Conservation (phyloP, 2,888 invertebrate species). For the Dilophus febrilis region DNA sequence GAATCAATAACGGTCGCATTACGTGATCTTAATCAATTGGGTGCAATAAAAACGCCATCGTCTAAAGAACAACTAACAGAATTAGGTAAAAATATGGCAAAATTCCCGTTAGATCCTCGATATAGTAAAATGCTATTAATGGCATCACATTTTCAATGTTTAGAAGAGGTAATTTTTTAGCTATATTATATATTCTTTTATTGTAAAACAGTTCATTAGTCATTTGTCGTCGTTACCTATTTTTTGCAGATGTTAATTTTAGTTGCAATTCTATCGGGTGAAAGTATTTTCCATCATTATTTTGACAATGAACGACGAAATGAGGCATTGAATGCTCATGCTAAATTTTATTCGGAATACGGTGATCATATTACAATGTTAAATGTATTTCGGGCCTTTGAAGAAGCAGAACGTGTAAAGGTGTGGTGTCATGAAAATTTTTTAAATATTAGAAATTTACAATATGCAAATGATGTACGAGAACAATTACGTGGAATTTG, state of each 20-base stretch:
- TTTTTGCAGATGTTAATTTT: conserved; percentile 51
- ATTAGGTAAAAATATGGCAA: conserved; percentile 69
- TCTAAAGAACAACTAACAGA: conserved; percentile 50
- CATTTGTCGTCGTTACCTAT: no score
- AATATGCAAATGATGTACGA: conserved; percentile 63
- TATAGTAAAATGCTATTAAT: conserved; percentile 66
- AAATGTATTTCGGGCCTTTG: conserved; percentile 71
- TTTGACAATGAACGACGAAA: conserved; percentile 45
- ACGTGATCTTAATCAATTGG: conserved; percentile 44
- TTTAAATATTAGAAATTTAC: conserved; percentile 64
- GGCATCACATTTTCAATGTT: conserved; percentile 57
- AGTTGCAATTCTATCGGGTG: conserved; percentile 74
- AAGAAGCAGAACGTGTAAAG: conserved; percentile 49
- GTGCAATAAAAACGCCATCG: conserved; percentile 44
- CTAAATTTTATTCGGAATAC: conserved; percentile 66
- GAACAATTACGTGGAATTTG: conserved; percentile 62
- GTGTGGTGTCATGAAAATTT: conserved; percentile 81
- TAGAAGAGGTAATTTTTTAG: conserved; percentile 43
- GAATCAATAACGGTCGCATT: conserved; percentile 51
- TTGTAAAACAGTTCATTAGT: no score
- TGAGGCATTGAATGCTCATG: conserved; percentile 49
- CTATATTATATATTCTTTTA: background rate
- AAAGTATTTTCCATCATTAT: conserved; percentile 64
- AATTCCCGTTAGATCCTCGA: conserved; percentile 83
- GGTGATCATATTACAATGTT: conserved; percentile 87